Base-by-base conservation (phyloP, 2,113 vertebrate species). In the Brachionichthys hirsutus region DNA sequence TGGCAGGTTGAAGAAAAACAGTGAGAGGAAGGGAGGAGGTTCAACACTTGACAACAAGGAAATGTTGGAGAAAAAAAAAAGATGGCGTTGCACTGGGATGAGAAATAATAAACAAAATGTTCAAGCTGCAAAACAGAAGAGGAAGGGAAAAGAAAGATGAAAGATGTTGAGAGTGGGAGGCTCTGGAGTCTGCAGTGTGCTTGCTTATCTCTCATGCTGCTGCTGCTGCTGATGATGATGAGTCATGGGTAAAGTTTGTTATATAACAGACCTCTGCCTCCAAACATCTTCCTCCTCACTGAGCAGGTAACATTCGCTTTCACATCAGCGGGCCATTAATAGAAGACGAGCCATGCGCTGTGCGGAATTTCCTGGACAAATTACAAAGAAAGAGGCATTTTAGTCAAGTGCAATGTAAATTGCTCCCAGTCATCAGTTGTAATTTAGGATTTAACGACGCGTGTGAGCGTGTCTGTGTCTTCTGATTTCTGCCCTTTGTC, bases 201-300 rank as follows among this genome's bases (percentile, higher is more conserved):
- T 82, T 81, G 79, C 79, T 83, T 86, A 84, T 89, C 69, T 60
- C 80, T 73, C n/a, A n/a, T n/a, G n/a, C n/a, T n/a, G n/a, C n/a
- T n/a, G n/a, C 84, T 80, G 75, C 81, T 84, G 70, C 67, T 82
- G 82, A 78, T 83, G 83, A 70, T 80, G 88, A 87, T 88, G 87
- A 88, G 79, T 89, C 87, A 89, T 79, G 87, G 76, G 77, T 80
- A 71, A 83, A 84, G 80, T 77, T 69, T 55, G 70, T 89, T 89
- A 77, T 69, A 87, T 88, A 89, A 89, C 76, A 70, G 67, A 72
- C 67, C 72, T 52, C 58, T 64, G 77, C 70, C 70, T 75, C 71
- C 70, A 77, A 79, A 77, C 77, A 85, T 65, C 73, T 89, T 89
- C 82, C 82, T 83, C 87, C 80, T 85, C 84, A 86, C 70, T 80